Conservation (phyloP, 2,113 vertebrate genomes). For the Apodemus sylvaticus region DNA sequence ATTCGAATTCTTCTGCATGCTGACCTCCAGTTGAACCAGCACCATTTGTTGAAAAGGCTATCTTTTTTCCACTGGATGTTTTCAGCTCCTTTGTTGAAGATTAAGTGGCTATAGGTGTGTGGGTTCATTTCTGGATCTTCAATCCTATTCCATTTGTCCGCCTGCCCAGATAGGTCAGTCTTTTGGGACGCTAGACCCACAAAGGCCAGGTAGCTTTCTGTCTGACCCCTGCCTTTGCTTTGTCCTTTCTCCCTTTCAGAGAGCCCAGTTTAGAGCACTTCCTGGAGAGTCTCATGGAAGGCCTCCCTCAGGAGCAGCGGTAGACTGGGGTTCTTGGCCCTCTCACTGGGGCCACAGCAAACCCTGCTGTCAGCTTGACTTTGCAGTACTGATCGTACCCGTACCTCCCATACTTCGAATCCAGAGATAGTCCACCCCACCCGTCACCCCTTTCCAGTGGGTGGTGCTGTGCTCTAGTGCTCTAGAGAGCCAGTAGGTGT, state of each 20-base stretch:
- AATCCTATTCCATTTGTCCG: too few species aligned
- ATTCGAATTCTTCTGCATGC: too few species aligned
- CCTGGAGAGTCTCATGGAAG: not conserved
- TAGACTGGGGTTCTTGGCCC: not conserved
- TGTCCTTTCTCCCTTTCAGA: not conserved
- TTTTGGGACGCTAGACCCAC: slow-evolving; percentile 17
- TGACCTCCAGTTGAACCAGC: too few species aligned
- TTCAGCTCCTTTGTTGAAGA: too few species aligned
- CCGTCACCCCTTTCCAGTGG: not conserved
- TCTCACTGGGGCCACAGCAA: not conserved
- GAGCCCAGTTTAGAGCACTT: not conserved
- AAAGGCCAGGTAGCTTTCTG: not conserved
- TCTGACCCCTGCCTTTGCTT: not conserved
- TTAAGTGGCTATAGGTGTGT: too few species aligned
- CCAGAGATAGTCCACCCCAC: not conserved
- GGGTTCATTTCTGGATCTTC: too few species aligned
- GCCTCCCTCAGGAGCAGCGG: not conserved
- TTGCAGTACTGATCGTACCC: not conserved
- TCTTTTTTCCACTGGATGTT: too few species aligned
- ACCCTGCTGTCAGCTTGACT: not conserved
- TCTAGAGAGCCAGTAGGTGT: not conserved
- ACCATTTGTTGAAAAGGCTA: too few species aligned
- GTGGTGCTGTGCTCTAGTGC: not conserved
- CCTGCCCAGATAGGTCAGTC: too few species aligned
- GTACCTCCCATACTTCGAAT: not conserved